phyloP scores from a whole-genome alignment of 2,113 vertebrate species.

The Meriones unguiculatus region DNA sequence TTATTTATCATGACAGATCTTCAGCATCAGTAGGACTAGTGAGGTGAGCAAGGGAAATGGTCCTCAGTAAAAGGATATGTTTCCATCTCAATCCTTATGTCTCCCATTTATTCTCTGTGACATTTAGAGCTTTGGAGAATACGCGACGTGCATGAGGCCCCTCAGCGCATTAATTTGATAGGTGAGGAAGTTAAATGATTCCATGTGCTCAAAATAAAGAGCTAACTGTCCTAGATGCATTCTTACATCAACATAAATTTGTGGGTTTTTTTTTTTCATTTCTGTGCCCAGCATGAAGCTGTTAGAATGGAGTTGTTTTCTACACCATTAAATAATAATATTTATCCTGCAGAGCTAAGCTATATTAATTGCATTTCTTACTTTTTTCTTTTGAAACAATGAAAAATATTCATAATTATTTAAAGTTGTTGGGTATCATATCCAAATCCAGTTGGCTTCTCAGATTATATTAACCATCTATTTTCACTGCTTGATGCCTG shows the following conservation, averaged over 20 bases:
- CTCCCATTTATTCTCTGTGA: conserved; percentile 49
- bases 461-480: conserved; percentile 54
- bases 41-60: conserved; percentile 52
- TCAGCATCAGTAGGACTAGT: conserved; percentile 64
- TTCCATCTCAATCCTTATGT: conserved; percentile 44
- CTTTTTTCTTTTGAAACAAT: conserved; percentile 72
- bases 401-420: conserved; percentile 51
- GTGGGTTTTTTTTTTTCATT: conserved; percentile 68
- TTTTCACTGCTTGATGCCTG: conserved; percentile 17
- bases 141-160: conserved; percentile 20
- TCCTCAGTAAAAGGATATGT: conserved; percentile 53
- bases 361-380: conserved; percentile 79
- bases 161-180: conserved; percentile 58
- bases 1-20: conserved; percentile 59
- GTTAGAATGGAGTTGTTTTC: conserved; percentile 72
- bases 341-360: conserved; percentile 79
- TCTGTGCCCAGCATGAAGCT: conserved; percentile 74
- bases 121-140: conserved; percentile 54
- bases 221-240: conserved; percentile 66
- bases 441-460: conserved; percentile 53
- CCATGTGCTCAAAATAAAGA: conserved; percentile 70
- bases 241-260: conserved; percentile 68
- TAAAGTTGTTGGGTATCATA: conserved; percentile 23
- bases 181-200: conserved; percentile 68
- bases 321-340: conserved; percentile 84